Percentiles rank a stretch among this genome's conserved stretches.
Conservation (phyloP, 2,888 invertebrate species). For the Leptopilina drosophilae region DNA sequence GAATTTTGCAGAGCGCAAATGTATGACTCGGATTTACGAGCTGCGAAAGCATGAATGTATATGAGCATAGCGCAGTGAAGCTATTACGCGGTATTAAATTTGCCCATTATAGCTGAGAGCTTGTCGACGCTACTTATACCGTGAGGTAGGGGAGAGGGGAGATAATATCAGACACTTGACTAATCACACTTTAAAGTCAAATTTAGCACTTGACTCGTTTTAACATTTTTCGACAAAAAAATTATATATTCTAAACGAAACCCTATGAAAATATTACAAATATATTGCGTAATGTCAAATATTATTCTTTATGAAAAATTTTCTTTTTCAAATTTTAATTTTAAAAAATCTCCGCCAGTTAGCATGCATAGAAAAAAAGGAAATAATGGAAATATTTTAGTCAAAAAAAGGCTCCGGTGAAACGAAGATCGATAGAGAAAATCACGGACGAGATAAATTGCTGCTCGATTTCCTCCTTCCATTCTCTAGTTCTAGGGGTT, state of each 20-base stretch:
- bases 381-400: conserved; percentile 3
- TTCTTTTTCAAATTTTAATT: no score
- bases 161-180: conserved; percentile 52
- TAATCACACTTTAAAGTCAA: conserved; percentile 30
- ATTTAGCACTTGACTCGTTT: background rate
- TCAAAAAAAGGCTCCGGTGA: background rate
- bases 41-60: conserved; percentile 6
- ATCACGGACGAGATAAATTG: conserved; percentile 11
- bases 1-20: conserved; percentile 8
- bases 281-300: no score
- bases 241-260: no score
- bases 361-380: background rate
- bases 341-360: no score
- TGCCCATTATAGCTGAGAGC: conserved; percentile 49
- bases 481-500: background rate
- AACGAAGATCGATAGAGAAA: background rate
- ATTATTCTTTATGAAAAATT: no score
- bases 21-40: conserved; percentile 21
- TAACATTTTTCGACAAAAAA: background rate
- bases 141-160: background rate
- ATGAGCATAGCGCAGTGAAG: conserved; percentile 15
- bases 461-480: background rate
- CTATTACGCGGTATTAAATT: conserved; percentile 51
- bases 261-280: no score
- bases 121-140: conserved; percentile 26